phyloP scores from a whole-genome alignment of 2,888 invertebrate species.

The Cephus rjabovi region DNA sequence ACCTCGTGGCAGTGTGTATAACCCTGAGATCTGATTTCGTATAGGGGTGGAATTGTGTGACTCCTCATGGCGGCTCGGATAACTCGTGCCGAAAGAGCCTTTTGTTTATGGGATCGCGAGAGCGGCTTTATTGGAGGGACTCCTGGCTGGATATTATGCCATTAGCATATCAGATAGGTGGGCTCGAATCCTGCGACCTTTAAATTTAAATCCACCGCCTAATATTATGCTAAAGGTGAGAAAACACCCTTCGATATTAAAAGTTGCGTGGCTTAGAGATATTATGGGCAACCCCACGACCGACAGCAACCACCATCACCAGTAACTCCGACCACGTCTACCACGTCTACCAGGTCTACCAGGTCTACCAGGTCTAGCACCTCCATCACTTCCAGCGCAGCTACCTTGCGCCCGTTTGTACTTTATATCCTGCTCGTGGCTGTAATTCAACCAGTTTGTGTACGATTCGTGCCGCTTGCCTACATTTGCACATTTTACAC shows the following conservation, averaged over 20 bases:
- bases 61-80: background rate
- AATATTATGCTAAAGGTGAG: slow-evolving; percentile 58
- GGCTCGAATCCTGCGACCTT: slow-evolving; percentile 49
- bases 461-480: slow-evolving; percentile 49
- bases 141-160: slow-evolving; percentile 47
- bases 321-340: slow-evolving; percentile 11
- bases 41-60: background rate
- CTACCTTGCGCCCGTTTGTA: slow-evolving; percentile 20
- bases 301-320: background rate
- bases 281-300: slow-evolving; percentile 43
- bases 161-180: slow-evolving; percentile 61
- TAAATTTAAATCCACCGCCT: slow-evolving; percentile 55
- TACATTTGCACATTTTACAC: slow-evolving; percentile 50
- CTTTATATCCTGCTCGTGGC: slow-evolving; percentile 41
- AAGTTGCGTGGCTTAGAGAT: slow-evolving; percentile 60
- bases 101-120: slow-evolving; percentile 38
- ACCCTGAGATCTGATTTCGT: background rate
- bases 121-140: slow-evolving; percentile 41
- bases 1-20: background rate
- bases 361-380: slow-evolving; percentile 9
- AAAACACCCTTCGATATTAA: slow-evolving; percentile 64
- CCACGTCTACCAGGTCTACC: no score
- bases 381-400: slow-evolving; percentile 17
- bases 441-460: slow-evolving; percentile 51
- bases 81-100: slow-evolving; percentile 15